Evolutionary conservation across 30 jellyfish, hydroid and myxozoan species (phyloP).

Genomic region (Aurelia aurita): DNA sequence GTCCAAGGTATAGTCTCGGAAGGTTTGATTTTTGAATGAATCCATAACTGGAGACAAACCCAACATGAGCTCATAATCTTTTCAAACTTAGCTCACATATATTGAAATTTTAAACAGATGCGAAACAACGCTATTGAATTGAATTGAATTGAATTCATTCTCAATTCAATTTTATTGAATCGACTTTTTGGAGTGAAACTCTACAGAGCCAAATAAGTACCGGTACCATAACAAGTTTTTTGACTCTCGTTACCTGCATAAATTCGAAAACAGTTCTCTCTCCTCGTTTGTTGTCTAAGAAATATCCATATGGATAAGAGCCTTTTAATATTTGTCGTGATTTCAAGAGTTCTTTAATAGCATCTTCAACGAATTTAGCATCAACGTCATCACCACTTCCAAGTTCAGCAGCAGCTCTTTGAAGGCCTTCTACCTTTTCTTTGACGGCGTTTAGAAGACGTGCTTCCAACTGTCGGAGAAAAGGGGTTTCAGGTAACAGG

Average conservation of each 20-base stretch:
- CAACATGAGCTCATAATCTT: too few species aligned
- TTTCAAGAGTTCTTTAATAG: slow-evolving; percentile 67
- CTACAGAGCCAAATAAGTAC: neutral
- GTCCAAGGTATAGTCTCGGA: too few species aligned
- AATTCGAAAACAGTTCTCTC: slow-evolving; percentile 67
- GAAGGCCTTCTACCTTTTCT: slow-evolving; percentile 60
- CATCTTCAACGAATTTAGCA: slow-evolving; percentile 52
- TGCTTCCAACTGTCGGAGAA: slow-evolving; percentile 39
- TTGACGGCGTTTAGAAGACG: slow-evolving; percentile 64
- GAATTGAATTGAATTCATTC: too few species aligned
- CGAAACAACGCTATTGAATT: too few species aligned
- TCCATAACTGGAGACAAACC: too few species aligned
- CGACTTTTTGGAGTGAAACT: too few species aligned
- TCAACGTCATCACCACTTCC: slow-evolving; percentile 48
- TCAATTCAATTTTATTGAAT: too few species aligned
- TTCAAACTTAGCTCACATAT: too few species aligned
- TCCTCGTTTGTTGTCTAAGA: slow-evolving; percentile 56
- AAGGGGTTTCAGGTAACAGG: neutral
- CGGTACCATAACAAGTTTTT: neutral
- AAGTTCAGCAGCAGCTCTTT: slow-evolving; percentile 51
- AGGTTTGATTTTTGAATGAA: too few species aligned
- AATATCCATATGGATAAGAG: slow-evolving; percentile 79
- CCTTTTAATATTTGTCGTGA: slow-evolving; percentile 73
- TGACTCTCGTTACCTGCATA: slow-evolving; percentile 62
- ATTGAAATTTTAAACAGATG: too few species aligned